A percentile compares a stretch with the other conserved stretches of the same genome.
These are phyloP conservation scores for Siniperca knerii DNA, from an alignment of 2,113 vertebrate genomes.

Conservation along the genomic window DNA sequence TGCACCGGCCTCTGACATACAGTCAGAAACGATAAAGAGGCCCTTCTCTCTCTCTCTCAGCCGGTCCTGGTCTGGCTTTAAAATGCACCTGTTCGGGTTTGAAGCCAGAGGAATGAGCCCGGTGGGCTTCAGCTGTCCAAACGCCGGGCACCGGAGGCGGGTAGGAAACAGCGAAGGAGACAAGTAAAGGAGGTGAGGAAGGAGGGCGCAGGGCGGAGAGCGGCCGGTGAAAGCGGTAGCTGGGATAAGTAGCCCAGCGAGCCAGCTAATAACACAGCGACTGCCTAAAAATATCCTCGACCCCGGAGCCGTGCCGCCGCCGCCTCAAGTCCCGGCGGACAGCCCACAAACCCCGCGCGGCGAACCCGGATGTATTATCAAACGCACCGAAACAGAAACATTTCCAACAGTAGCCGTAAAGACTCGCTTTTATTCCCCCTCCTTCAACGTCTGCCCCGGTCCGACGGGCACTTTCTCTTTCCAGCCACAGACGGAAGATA, in stretches of 20 bases:
- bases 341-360: not conserved
- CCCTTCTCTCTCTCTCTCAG: not conserved
- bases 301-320: not conserved
- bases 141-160: not conserved
- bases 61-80: conserved; percentile 22
- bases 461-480: not conserved
- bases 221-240: conserved; percentile 2
- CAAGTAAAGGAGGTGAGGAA: not conserved
- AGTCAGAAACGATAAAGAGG: not conserved
- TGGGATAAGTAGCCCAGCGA: conserved; percentile 49
- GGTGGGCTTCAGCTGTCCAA: conserved; percentile 31
- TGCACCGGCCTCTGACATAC: not conserved
- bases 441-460: not conserved
- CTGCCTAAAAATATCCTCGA: conserved; percentile 58
- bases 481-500: not conserved
- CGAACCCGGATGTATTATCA: conserved; percentile 27
- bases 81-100: conserved; percentile 65
- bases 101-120: conserved; percentile 37
- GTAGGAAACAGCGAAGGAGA: not conserved
- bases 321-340: not conserved
- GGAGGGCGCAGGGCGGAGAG: not conserved
- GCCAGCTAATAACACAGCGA: conserved; percentile 62
- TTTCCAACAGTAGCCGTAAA: too few relatives aligned
- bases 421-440: not conserved
- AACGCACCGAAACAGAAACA: not conserved